phyloP scores from a whole-genome alignment of 1,140 invertebrate species.

The Panagrolaimus sp. region DNA sequence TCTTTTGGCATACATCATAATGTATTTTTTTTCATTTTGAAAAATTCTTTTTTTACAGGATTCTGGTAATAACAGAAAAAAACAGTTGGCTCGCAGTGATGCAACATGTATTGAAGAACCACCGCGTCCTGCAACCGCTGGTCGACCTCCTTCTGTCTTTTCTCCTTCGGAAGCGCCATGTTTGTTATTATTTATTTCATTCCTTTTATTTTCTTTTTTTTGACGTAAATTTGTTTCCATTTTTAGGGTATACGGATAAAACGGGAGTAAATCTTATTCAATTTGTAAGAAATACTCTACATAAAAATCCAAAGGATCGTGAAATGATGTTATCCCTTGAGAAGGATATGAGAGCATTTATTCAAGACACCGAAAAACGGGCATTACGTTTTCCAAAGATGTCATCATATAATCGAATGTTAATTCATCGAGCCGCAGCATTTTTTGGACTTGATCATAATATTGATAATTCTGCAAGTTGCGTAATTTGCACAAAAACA shows the following conservation, averaged over 20 bases:
- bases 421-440: conserved; percentile 24
- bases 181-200: background rate
- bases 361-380: background rate
- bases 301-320: conserved; percentile 25
- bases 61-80: background rate
- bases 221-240: background rate
- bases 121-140: background rate
- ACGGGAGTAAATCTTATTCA: conserved; percentile 14
- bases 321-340: conserved; percentile 15
- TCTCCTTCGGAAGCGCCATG: background rate
- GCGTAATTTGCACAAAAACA: conserved; percentile 20
- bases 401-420: conserved; percentile 23
- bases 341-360: conserved; percentile 9
- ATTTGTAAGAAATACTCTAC: conserved; percentile 23
- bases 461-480: conserved; percentile 11
- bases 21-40: no score
- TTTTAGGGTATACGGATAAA: conserved; percentile 12
- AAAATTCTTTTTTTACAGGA: background rate
- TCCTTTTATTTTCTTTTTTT: background rate
- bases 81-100: background rate
- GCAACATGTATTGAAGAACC: background rate
- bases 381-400: background rate
- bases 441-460: conserved; percentile 26
- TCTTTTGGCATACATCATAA: background rate
- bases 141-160: no score